Evolutionary conservation across 2,113 vertebrate genomes (phyloP).

Genomic region (Onychorhynchus coronatus): DNA sequence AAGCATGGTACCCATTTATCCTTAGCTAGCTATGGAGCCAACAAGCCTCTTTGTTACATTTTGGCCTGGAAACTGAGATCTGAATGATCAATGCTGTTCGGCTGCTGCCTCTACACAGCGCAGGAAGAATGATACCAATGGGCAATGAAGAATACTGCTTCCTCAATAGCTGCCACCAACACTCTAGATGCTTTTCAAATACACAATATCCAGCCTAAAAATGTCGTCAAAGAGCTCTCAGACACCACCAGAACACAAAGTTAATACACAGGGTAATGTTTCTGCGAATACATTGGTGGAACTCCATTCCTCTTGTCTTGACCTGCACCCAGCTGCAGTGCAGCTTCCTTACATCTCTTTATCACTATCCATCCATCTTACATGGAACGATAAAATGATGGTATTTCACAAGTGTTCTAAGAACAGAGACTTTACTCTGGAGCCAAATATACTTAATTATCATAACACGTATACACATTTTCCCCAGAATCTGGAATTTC

Average conservation of each 20-base stretch:
- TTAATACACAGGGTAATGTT: not conserved
- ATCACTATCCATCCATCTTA: not conserved
- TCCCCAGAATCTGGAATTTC: not conserved
- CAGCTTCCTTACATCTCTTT: not conserved
- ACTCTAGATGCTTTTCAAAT: not conserved
- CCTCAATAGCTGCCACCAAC: slow-evolving; percentile 15
- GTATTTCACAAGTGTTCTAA: not conserved
- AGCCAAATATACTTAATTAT: not conserved
- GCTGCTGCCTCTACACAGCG: not conserved
- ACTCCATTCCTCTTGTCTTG: not conserved
- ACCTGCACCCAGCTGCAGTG: not conserved
- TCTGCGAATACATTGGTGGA: not conserved
- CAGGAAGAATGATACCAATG: not conserved
- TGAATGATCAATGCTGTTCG: not conserved
- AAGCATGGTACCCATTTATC: not conserved
- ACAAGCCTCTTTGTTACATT: not conserved
- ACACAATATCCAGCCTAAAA: not conserved
- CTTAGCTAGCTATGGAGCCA: not conserved
- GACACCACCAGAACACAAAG: not conserved
- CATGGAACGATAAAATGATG: not conserved
- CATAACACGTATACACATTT: not conserved
- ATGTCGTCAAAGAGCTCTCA: not conserved
- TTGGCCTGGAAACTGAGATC: not conserved
- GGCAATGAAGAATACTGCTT: not conserved
- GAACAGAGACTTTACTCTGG: not conserved